Evolutionary conservation across 2,888 invertebrate species (phyloP).

Genomic region (Epirrhoe alternata): DNA sequence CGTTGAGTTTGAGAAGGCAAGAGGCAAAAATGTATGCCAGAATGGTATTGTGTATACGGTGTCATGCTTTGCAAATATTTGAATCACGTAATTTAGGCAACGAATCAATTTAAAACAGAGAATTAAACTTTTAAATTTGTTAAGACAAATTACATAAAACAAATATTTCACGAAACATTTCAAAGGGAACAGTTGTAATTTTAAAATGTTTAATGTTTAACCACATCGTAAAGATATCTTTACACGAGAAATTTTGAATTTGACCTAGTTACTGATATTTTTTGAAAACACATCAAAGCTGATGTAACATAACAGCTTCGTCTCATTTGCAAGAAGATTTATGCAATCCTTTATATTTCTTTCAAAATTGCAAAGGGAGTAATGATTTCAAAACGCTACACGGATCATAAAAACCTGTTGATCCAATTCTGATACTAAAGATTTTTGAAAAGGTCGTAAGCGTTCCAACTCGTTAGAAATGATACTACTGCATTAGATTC

Average conservation of each 20-base stretch:
- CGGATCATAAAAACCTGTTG: conserved; percentile 4
- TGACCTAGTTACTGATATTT: conserved; percentile 42
- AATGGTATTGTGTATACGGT: too few relatives aligned
- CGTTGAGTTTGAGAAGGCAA: too few relatives aligned
- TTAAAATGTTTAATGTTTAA: conserved; percentile 33
- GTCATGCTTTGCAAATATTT: too few relatives aligned
- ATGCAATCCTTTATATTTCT: conserved; percentile 23
- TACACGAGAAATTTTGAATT: conserved; percentile 24
- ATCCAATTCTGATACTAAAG: background rate
- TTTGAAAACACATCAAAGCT: conserved; percentile 41
- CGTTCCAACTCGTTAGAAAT: background rate
- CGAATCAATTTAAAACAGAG: too few relatives aligned
- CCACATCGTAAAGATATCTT: conserved; percentile 38
- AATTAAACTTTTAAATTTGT: background rate
- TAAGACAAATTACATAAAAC: background rate
- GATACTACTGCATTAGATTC: too few relatives aligned
- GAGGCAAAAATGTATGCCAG: too few relatives aligned
- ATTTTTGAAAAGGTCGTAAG: too few relatives aligned
- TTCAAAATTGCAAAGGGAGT: conserved; percentile 12
- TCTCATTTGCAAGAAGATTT: conserved; percentile 28
- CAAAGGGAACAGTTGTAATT: conserved; percentile 32
- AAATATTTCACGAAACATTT: conserved; percentile 17
- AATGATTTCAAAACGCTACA: conserved; percentile 9
- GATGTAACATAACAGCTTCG: conserved; percentile 33
- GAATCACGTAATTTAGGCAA: too few relatives aligned